Evolutionary conservation across 2,113 vertebrate genomes (phyloP), one percentile per base, ranked within the genome.

Genomic region (Peucedramus taeniatus): DNA sequence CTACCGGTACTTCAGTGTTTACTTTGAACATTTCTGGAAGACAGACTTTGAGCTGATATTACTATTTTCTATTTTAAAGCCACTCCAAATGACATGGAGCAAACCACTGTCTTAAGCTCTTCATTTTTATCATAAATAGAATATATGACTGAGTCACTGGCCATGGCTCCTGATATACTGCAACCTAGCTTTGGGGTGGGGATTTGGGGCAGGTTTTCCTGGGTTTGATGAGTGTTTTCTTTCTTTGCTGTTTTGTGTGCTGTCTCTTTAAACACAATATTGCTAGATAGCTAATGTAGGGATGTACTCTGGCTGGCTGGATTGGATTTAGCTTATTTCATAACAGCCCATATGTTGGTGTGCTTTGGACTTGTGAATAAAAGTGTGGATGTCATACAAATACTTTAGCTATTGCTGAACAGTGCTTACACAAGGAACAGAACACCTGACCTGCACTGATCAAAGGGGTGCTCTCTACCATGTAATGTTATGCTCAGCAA

Each of bases 261-360:
- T 80, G 0, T 47, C 24, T 81, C 21, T 63, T 89, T 61, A 78
- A 13, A 49, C 16, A 77, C 8, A 61, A 20, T 84, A 70, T 74
- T 59, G 3, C 17, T 61, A 23, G 11, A 40, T 13, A 69, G 21
- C 7, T 47, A 31, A 35, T 45, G 33, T 16, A 45, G 16, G 17
- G 26, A n/a, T 9, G 8, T 45, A 27, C 6, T 47, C 11, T 4
- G 2, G 9, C 26, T 77, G 53, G 10, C 31, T 71, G 28, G 19
- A 24, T 37, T 24, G 5, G 27, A 51, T 12, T n/a, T 70, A 42
- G 31, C 2, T 40, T 40, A 42, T 54, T 57, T 59, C 26, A n/a
- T 8, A 65, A 9, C 19, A 70, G 7, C 11, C 27, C 9, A 2
- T n/a, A 26, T 22, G 7, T 8, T 54, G 15, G 22, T 6, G 1